Evolutionary conservation across 2,888 invertebrate genomes (phyloP).

Genomic region (Ormyrus nitidulus): DNA sequence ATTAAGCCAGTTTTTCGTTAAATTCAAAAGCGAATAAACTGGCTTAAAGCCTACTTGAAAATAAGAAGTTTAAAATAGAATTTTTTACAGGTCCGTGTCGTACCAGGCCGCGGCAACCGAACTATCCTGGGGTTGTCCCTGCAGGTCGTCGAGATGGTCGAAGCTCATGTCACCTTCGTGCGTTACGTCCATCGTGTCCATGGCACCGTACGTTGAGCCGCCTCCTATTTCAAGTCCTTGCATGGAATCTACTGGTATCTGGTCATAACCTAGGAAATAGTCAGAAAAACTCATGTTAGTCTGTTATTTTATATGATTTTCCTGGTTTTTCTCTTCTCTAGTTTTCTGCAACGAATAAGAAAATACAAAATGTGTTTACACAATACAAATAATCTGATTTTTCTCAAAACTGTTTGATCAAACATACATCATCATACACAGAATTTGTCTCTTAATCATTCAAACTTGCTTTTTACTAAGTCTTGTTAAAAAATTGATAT

Average conservation of each 20-base stretch:
- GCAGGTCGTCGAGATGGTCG: constrained; percentile 86
- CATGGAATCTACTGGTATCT: constrained; percentile 98
- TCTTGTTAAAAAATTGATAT: no score
- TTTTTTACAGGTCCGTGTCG: constrained; percentile 92
- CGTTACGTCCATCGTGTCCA: constrained; percentile 91
- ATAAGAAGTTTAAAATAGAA: no score
- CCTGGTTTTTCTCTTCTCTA: constrained; percentile 4
- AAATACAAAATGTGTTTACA: constrained; percentile 20
- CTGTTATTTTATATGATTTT: neutral
- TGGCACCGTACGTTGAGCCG: constrained; percentile 84
- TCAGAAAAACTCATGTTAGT: neutral
- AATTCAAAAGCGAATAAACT: no score
- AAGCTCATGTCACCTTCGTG: constrained; percentile 86
- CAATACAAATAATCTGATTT: constrained; percentile 9
- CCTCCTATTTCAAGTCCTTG: constrained; percentile 94
- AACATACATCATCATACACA: constrained; percentile 14
- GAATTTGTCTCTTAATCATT: constrained; percentile 15
- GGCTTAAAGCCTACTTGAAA: no score
- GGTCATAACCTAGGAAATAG: constrained; percentile 89
- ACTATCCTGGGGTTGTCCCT: constrained; percentile 82
- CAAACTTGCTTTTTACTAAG: no score
- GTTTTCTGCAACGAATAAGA: constrained; percentile 30
- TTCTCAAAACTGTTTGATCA: constrained; percentile 11
- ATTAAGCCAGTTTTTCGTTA: no score
- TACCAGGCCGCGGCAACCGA: constrained; percentile 97